A percentile compares a stretch with the other conserved stretches of the same genome.
phyloP scores from a whole-genome alignment of 92 coral and sea anemone genomes.

The Phymanthus crucifer region DNA sequence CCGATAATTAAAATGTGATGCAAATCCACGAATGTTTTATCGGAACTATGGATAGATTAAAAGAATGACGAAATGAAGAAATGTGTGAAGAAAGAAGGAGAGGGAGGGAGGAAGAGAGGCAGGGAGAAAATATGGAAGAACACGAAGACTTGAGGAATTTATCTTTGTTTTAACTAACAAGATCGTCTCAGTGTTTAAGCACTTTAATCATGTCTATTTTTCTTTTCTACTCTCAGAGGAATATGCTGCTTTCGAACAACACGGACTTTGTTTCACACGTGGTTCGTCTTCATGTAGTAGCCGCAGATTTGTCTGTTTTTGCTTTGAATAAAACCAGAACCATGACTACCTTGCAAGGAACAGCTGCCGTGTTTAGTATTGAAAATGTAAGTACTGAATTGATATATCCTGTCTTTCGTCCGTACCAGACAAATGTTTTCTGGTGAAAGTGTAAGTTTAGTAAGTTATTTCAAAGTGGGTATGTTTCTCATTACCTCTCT shows the following conservation, averaged over 20 bases:
- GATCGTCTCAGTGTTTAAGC: background rate
- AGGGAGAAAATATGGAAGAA: too few relatives aligned
- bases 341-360: constrained; percentile 79
- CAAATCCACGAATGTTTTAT: too few relatives aligned
- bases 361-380: constrained; percentile 51
- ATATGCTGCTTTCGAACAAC: constrained; percentile 26
- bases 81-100: too few relatives aligned
- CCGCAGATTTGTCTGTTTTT: constrained; percentile 55
- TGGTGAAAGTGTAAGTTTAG: background rate
- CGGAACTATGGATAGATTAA: too few relatives aligned
- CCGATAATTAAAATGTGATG: too few relatives aligned
- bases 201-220: background rate
- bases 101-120: too few relatives aligned
- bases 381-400: constrained; percentile 45
- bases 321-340: constrained; percentile 42
- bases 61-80: too few relatives aligned
- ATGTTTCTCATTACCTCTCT: too few relatives aligned
- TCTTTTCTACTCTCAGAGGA: background rate
- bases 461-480: too few relatives aligned
- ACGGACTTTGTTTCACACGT: constrained; percentile 59
- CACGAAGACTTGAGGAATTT: too few relatives aligned
- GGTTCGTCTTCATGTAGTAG: constrained; percentile 65
- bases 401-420: background rate
- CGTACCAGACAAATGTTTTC: background rate
- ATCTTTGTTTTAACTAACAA: background rate